Conservation (phyloP, 2,113 vertebrate genomes). For the Austrofundulus limnaeus region DNA sequence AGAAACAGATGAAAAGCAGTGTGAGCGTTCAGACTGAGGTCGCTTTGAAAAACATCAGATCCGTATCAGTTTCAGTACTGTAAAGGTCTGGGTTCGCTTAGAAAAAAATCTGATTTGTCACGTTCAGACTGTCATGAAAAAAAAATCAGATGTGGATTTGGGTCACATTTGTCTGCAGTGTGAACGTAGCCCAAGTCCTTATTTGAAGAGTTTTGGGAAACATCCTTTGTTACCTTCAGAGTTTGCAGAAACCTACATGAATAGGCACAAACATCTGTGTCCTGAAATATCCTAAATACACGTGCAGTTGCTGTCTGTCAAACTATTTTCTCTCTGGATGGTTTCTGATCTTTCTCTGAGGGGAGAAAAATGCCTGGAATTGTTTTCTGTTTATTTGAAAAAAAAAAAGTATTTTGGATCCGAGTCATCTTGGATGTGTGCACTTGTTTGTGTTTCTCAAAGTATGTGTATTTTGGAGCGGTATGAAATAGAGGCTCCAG, state of each 20-base stretch:
- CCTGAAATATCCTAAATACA: not conserved
- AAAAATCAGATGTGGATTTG: no score
- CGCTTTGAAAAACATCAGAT: no score
- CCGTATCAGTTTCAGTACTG: no score
- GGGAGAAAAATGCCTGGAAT: slow-evolving; percentile 51
- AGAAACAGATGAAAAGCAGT: no score
- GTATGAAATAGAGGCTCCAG: slow-evolving; percentile 55
- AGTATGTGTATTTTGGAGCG: slow-evolving; percentile 63
- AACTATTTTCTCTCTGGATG: slow-evolving; percentile 16
- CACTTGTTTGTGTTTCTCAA: slow-evolving; percentile 48
- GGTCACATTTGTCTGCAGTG: no score
- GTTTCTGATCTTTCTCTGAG: slow-evolving; percentile 5
- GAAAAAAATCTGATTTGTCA: no score
- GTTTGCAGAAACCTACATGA: slow-evolving; percentile 28
- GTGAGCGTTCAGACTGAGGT: no score
- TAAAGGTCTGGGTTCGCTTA: no score
- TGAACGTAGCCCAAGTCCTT: no score
- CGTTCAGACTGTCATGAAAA: no score
- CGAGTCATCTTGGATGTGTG: slow-evolving; percentile 44
- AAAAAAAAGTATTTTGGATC: slow-evolving; percentile 61
- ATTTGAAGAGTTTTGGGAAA: no score
- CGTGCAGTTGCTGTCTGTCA: not conserved
- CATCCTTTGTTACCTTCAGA: slow-evolving; percentile 42
- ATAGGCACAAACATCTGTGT: slow-evolving; percentile 27
- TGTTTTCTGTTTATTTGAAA: slow-evolving; percentile 70